Conservation (phyloP, 2,888 invertebrate species). For the Idaea aversata region DNA sequence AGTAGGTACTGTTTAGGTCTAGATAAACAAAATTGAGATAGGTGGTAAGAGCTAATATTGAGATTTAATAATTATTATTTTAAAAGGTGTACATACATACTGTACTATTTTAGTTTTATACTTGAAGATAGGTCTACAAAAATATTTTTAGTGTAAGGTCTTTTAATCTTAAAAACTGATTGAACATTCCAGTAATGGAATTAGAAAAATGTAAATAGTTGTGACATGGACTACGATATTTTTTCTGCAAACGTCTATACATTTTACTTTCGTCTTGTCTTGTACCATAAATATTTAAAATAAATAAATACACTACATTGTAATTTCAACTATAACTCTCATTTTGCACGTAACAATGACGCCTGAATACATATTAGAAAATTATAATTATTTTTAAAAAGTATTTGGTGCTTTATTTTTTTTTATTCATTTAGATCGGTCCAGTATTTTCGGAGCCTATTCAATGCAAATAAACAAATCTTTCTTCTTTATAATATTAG, state of each 20-base stretch:
- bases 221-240: constrained; percentile 21
- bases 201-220: constrained; percentile 51
- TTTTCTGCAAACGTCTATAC: constrained; percentile 7
- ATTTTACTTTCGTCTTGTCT: constrained; percentile 18
- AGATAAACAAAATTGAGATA: constrained; percentile 35
- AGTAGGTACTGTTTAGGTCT: constrained; percentile 25
- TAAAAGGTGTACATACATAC: constrained; percentile 42
- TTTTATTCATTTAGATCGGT: too few relatives aligned
- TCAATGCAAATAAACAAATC: too few relatives aligned
- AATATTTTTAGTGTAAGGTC: constrained; percentile 35
- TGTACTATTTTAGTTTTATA: constrained; percentile 40
- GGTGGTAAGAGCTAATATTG: constrained; percentile 25
- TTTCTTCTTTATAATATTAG: too few relatives aligned
- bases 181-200: constrained; percentile 71
- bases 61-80: constrained; percentile 31
- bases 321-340: constrained; percentile 15
- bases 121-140: constrained; percentile 32
- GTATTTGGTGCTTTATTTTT: neutral
- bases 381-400: constrained; percentile 1
- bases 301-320: neutral
- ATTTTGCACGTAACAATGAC: constrained; percentile 26
- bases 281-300: constrained; percentile 21
- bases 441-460: too few relatives aligned
- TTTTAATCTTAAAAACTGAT: constrained; percentile 44
- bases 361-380: constrained; percentile 19